Percentiles rank a stretch among this genome's conserved stretches.
phyloP scores from a whole-genome alignment of 2,797 vertebrate genomes.

The Coranthus polyacanthus region DNA sequence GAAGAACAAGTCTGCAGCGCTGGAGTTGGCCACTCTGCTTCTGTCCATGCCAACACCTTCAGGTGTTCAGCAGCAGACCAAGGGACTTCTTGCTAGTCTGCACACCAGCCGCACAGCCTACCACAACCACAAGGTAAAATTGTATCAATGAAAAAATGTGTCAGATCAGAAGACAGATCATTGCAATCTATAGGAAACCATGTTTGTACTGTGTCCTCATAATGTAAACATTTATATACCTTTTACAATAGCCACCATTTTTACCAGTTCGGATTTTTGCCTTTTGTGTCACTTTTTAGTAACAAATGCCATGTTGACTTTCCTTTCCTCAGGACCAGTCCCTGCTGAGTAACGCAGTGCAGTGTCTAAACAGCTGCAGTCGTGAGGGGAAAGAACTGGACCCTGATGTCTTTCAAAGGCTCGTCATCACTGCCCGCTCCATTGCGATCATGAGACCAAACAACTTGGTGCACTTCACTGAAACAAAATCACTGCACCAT shows the following conservation, averaged over 20 bases:
- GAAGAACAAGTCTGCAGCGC: slow-evolving; percentile 92
- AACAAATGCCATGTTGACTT: neutral
- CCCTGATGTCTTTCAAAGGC: slow-evolving; percentile 97
- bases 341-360: slow-evolving; percentile 95
- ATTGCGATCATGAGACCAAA: slow-evolving; percentile 98
- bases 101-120: slow-evolving; percentile 97
- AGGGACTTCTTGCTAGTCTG: slow-evolving; percentile 96
- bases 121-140: slow-evolving; percentile 97
- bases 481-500: slow-evolving; percentile 87
- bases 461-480: slow-evolving; percentile 98
- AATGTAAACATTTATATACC: neutral
- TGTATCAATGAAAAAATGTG: neutral
- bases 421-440: slow-evolving; percentile 97
- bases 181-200: neutral
- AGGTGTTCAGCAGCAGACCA: slow-evolving; percentile 98
- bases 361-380: slow-evolving; percentile 92
- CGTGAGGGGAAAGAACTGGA: slow-evolving; percentile 95
- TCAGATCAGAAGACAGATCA: neutral
- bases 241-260: neutral
- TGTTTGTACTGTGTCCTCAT: neutral
- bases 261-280: neutral
- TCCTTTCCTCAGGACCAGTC: slow-evolving; percentile 91
- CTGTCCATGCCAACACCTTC: slow-evolving; percentile 96
- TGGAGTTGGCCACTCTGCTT: slow-evolving; percentile 95
- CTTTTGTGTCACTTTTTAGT: neutral